Evolutionary conservation across 1,140 invertebrate genomes (phyloP).

Genomic region (Lutraria rhynchaena): DNA sequence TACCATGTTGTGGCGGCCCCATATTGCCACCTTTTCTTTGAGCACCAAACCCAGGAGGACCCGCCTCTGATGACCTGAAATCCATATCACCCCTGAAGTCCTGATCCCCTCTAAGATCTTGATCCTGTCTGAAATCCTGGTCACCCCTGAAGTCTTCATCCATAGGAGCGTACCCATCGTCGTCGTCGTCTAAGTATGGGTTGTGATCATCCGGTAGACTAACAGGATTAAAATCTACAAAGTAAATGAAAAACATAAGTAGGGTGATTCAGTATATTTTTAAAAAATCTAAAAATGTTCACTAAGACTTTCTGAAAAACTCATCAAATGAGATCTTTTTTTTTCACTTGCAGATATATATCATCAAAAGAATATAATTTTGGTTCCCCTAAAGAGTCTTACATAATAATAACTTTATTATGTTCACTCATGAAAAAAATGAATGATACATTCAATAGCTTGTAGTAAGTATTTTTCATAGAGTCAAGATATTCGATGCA

Average conservation of each 20-base stretch:
- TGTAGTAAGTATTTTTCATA: too few species aligned
- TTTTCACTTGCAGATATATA: too few species aligned
- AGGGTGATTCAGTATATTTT: neutral
- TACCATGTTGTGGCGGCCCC: conserved; percentile 14
- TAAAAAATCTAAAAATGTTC: neutral
- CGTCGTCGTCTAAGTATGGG: conserved; percentile 24
- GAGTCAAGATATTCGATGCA: too few species aligned
- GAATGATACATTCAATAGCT: too few species aligned
- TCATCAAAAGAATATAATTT: too few species aligned
- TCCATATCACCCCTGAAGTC: conserved; percentile 52
- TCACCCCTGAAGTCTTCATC: conserved; percentile 35
- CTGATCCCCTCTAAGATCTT: conserved; percentile 47
- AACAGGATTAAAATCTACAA: conserved; percentile 20
- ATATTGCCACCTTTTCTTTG: neutral
- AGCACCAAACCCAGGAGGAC: conserved; percentile 4
- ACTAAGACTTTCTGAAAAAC: neutral
- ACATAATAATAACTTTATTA: too few species aligned
- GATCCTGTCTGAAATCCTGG: conserved; percentile 36
- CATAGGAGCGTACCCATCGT: conserved; percentile 36
- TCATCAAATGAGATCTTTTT: neutral
- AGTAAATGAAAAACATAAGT: conserved; percentile 3
- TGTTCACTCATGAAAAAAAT: too few species aligned
- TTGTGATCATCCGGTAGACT: conserved; percentile 21
- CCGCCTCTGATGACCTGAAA: conserved; percentile 12
- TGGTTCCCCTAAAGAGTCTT: too few species aligned